Conservation (phyloP, 2,888 invertebrate genomes). For the Heliconius erato region DNA sequence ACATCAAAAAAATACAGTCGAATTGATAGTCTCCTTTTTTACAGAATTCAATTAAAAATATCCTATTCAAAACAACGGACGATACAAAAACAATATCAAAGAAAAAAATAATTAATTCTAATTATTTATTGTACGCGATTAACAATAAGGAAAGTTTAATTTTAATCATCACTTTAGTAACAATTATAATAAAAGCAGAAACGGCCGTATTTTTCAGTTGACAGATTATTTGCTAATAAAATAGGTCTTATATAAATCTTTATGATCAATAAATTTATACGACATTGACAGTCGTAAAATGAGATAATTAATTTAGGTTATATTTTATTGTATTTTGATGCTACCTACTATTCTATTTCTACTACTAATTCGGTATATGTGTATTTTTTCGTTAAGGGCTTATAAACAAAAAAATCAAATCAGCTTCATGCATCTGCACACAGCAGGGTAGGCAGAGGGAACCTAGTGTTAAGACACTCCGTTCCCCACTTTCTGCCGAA, state of each 20-base stretch:
- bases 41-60: no score
- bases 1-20: no score
- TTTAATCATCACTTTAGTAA: not conserved
- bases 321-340: slow-evolving; percentile 7
- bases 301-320: slow-evolving; percentile 29
- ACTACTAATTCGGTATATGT: not conserved
- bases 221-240: slow-evolving; percentile 31
- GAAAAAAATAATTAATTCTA: not conserved
- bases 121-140: not conserved
- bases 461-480: no score
- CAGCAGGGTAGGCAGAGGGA: no score
- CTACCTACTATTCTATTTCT: not conserved
- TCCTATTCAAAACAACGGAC: no score
- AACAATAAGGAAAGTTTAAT: not conserved
- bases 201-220: slow-evolving; percentile 13
- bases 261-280: slow-evolving; percentile 44
- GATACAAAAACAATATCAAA: not conserved
- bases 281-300: slow-evolving; percentile 36
- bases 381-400: not conserved
- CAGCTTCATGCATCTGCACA: no score
- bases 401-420: no score
- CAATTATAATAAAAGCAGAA: slow-evolving; percentile 11
- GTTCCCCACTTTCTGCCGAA: no score
- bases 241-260: slow-evolving; percentile 31
- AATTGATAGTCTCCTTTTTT: no score